These are phyloP conservation scores for Thereva nobilitata DNA, from an alignment of 2,888 invertebrate genomes.

Conservation along the genomic window DNA sequence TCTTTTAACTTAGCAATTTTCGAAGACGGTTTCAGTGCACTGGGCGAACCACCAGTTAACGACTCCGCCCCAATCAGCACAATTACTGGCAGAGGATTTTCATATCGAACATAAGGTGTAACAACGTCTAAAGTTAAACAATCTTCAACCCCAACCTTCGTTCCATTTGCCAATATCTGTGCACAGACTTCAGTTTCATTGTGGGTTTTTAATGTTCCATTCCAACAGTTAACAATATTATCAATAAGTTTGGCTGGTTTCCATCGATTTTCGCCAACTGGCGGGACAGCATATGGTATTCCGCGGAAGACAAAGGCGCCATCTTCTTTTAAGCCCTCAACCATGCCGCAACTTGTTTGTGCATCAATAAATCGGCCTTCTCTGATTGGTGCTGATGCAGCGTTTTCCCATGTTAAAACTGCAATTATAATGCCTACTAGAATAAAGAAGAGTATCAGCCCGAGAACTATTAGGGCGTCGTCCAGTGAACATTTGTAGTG, in stretches of 20 bases:
- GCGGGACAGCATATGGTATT: constrained; percentile 79
- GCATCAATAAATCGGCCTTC: constrained; percentile 75
- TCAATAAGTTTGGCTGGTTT: constrained; percentile 69
- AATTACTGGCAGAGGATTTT: constrained; percentile 78
- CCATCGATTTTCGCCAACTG: constrained; percentile 71
- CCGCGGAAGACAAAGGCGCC: constrained; percentile 80
- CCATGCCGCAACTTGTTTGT: constrained; percentile 75
- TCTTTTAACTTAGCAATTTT: constrained; percentile 76
- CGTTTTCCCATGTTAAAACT: constrained; percentile 64
- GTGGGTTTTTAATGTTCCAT: constrained; percentile 71
- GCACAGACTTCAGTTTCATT: constrained; percentile 70
- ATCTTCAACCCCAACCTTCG: constrained; percentile 74
- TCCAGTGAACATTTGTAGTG: constrained; percentile 70
- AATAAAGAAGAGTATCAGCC: constrained; percentile 65
- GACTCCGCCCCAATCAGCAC: constrained; percentile 80
- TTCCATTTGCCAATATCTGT: constrained; percentile 71
- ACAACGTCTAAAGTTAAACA: constrained; percentile 82
- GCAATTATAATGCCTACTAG: constrained; percentile 67
- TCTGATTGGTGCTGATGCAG: constrained; percentile 66
- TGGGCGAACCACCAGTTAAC: constrained; percentile 76
- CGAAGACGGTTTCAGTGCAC: constrained; percentile 72
- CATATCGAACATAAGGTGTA: constrained; percentile 79
- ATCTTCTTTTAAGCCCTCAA: constrained; percentile 78
- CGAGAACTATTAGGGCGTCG: constrained; percentile 64
- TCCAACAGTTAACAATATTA: constrained; percentile 77